Evolutionary conservation across 2,797 vertebrate genomes (phyloP), one percentile per base, ranked within the genome.

Genomic region (Huso huso): DNA sequence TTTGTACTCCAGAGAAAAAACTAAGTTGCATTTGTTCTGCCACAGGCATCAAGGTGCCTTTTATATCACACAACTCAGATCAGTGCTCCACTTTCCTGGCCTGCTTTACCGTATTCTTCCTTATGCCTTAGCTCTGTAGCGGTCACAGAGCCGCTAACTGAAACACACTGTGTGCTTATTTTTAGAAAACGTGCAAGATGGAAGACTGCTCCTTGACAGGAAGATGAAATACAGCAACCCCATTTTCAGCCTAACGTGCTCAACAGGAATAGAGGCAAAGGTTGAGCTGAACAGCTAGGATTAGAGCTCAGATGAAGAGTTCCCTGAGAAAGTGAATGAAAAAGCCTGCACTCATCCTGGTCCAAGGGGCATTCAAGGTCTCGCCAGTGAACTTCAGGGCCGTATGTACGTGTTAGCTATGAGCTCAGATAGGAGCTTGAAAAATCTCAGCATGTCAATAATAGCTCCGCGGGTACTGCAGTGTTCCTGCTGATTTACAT

Each of bases 91-190:
- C 65, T 84, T 83, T 81, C 78, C 83, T 78, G 77, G 82, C 82
- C 83, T 86, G 80, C 76, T 84, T 37, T 37, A 37, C 23, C 4
- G 2, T 37, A 37, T 37, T 37, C 23, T 37, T 83, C 23, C 23
- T 81, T 79, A 83, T 78, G 81, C 82, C 83, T 86, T 37, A 37
- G 82, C 82, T 82, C 84, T 85, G 77, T 79, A 77, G 83, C 84
- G 87, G 82, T 60, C 81, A 86, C 87, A 84, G 86, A 88, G 86
- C 85, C 88, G 89, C 87, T 86, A 90, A 90, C 84, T 89, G 84
- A 86, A 86, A 84, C 86, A 90, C 75, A 84, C 88, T 88, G 84
- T n/a, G n/a, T 76, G 77, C 75, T 81, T 89, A 91, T 90, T 90
- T 90, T 90, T 90, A 92, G 74, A 70, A 74, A 61, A 74, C 67